Evolutionary conservation across 2,113 vertebrate genomes (phyloP), one percentile per base, ranked within the genome.

Genomic region (Amblyornis subalaris): DNA sequence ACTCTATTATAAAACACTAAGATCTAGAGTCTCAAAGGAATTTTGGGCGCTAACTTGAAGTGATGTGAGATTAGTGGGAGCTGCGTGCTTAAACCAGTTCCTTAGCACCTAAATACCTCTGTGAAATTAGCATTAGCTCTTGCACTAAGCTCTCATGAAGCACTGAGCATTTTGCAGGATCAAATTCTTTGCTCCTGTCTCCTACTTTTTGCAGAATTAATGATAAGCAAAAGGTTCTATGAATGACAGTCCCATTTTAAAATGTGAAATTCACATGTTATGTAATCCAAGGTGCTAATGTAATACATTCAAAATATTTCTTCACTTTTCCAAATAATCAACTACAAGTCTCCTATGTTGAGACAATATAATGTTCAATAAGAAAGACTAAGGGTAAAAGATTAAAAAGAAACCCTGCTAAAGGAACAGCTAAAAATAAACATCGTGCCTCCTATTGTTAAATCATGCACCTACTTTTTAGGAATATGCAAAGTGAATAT

Each of bases 401-500:
- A 36, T 31, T 8, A 20, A 61, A 53, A 54, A 91, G 7, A 12
- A 77, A 21, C 15, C 22, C 28, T 81, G 25, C 28, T 70, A 62
- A 90, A 91, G 74, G 0, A 35, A 48, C 42, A 50, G 26, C 14
- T 75, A 62, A 93, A 92, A 87, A 82, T 45, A 92, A 82, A 65
- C 0, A 3, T 23, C 69, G 40, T 35, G 42, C 23, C 36, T 57
- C 24, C 66, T 73, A 23, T 58, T 70, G 42, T 90, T 94, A 82
- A 78, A 62, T 69, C 45, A 80, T n/a, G 14, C 36, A 79, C 15
- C 44, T 58, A 93, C 82, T 90, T 95, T 97, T 96, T 93, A 93
- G 94, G 94, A 93, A 96, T 94, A 97, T 80, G 75, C 53, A 76
- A 95, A 93, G 55, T 42, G 44, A 93, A 74, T 74, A 94, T 69